Base-by-base conservation (phyloP, 2,888 invertebrate genomes). In the Protonemura montana region DNA sequence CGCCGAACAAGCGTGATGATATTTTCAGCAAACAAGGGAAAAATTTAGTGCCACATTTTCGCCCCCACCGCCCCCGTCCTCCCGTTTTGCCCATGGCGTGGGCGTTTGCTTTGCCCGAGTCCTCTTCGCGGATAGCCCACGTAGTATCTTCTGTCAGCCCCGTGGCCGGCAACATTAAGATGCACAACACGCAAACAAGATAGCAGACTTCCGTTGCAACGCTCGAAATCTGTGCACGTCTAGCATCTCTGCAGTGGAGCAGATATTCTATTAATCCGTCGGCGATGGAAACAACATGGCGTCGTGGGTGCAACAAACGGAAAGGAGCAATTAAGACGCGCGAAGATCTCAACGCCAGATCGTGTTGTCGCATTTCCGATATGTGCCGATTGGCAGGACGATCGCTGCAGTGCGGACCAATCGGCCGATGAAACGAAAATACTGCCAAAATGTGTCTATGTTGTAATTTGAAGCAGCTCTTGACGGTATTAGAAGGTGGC, bases 1-100 rank as follows among this genome's bases (percentile, higher is more conserved):
- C 59, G 21, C 21, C 59, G 16, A 21, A 21, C 21, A 10, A 59
- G 16, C 59, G 59, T 59, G 59, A 59, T 59, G 59, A 59, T 59
- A 21, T 59, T 59, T 59, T 59, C 59, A 59, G 59, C 59, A 59
- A 59, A 59, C 59, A 59, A 35, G 35, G 59, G 59, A 59, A 59
- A 59, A 59, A 59, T 59, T 3, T 13, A 21, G 2, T 21, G 21
- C 13, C 59, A 59, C 21, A 21, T 59, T 59, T 59, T 35, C 5
- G 10, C 5, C n/a, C n/a, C n/a, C 35, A 10, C 5, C 10, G 35
- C 35, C 35, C 35, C 35, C 35, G 3, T 35, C 35, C 35, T 35
- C 59, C 59, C 7, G 6, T 59, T 7, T 13, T 21, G 6, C 41
- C 41, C 41, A 41, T 21, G 16, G 59, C 21, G 59, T 16, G 13